Percentiles rank a stretch among this genome's conserved stretches.
Evolutionary conservation across 92 coral and sea anemone species (phyloP).

Genomic region (Porites rus): DNA sequence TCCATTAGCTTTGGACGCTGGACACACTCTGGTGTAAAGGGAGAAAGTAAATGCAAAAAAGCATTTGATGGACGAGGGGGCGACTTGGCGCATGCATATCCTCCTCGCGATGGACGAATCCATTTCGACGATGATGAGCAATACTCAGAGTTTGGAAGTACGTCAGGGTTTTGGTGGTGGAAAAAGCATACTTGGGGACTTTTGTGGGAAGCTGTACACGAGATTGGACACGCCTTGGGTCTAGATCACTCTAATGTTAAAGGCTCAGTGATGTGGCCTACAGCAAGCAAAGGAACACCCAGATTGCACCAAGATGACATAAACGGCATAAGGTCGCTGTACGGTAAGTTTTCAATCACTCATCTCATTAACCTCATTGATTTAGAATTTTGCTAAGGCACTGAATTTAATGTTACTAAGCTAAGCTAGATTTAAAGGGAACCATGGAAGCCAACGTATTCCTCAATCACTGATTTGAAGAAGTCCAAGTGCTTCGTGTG

Average conservation of each 20-base stretch:
- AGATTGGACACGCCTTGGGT: conserved; percentile 45
- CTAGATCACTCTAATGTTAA: conserved; percentile 16
- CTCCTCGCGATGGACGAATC: conserved; percentile 23
- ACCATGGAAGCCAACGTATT: too few species aligned
- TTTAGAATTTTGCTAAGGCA: too few species aligned
- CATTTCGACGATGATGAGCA: conserved; percentile 48
- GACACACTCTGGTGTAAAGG: conserved; percentile 66
- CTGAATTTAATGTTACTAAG: too few species aligned
- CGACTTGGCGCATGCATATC: conserved; percentile 9
- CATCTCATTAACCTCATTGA: too few species aligned
- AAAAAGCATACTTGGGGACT: not conserved
- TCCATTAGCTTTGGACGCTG: conserved; percentile 61
- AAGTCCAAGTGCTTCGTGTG: too few species aligned
- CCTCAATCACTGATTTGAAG: too few species aligned
- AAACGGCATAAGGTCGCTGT: conserved; percentile 20
- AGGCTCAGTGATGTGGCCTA: conserved; percentile 36
- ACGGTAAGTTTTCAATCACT: conserved; percentile 21
- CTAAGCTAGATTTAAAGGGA: too few species aligned
- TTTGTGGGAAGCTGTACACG: conserved; percentile 20
- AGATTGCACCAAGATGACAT: conserved; percentile 25
- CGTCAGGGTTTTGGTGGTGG: conserved; percentile 14
- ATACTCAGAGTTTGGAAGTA: conserved; percentile 10
- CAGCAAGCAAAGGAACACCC: not conserved
- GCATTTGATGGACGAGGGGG: conserved; percentile 67
- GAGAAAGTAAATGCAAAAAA: conserved; percentile 51